Evolutionary conservation across 2,888 invertebrate species (phyloP), one percentile per base, ranked within the genome.

Genomic region (Linnaemya vulpina): DNA sequence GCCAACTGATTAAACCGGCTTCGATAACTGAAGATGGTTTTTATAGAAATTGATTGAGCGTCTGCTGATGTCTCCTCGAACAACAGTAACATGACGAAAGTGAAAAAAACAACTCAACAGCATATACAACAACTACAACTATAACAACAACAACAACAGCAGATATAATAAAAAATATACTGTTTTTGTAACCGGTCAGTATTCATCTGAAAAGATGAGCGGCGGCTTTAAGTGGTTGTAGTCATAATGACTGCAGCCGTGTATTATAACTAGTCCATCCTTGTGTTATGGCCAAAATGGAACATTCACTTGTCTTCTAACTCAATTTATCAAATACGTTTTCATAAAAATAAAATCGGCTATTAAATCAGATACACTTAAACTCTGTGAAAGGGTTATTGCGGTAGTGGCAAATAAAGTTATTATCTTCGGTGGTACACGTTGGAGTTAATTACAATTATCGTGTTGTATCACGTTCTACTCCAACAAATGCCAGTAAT

Each of bases 1-100:
- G 88, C 88, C 87, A 86, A 88, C 88, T 91, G 91, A 91, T 91
- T 91, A 91, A 91, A 91, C 91, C 89, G 90, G 89, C 89, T 89
- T 88, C 88, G 87, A 87, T 86, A 87, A 83, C 88, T 88, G 88
- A 90, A 91, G 91, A 91, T 91, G 91, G 91, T 90, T 91, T 91
- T 91, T 91, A 91, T 91, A 91, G 87, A 87, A 86, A 87, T 86
- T 82, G 68, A 81, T 83, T 84, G 85, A 75, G 85, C 80, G 85
- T 82, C 85, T 82, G 82, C 82, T 85, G 82, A 85, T 82, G 82
- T 82, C 74, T 70, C 30, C 55, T n/a, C n/a, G n/a, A n/a, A n/a
- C n/a, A 65, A 58, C 78, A 74, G 68, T 53, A 75, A 62, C 58
- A 58, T 70, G 60, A 30, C 46, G 35, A 70, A 76, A 84, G 53